Percentiles rank a stretch among this genome's conserved stretches.
These are phyloP conservation scores for Trochalopteron elliotii DNA, from an alignment of 2,113 vertebrate genomes.

Conservation along the genomic window DNA sequence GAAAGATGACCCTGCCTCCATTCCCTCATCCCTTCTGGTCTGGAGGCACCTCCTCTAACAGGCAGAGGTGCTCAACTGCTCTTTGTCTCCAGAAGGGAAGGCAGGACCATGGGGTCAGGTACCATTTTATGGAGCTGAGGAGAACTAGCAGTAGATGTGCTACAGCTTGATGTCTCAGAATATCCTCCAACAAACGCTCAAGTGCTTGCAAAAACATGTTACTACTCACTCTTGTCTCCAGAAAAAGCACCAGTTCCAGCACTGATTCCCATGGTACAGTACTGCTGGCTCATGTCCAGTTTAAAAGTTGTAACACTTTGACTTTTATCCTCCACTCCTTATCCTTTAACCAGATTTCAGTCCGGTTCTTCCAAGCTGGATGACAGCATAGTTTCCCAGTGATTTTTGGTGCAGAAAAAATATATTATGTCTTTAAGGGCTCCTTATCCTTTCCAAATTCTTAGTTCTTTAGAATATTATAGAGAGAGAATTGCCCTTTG, in stretches of 20 bases:
- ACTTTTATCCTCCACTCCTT: not conserved
- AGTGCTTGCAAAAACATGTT: not conserved
- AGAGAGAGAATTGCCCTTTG: not conserved
- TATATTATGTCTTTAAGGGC: not conserved
- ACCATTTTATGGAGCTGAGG: not conserved
- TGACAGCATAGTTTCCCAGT: not conserved
- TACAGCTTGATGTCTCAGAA: not conserved
- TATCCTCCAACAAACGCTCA: not conserved
- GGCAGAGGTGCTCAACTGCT: not conserved
- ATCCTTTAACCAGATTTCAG: not conserved
- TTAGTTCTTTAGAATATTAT: not conserved
- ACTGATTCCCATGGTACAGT: not conserved
- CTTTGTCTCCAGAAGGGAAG: not conserved
- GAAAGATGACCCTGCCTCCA: not conserved
- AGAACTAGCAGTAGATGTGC: not conserved
- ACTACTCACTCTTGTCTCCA: not conserved
- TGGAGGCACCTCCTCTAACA: not conserved
- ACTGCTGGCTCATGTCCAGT: not conserved
- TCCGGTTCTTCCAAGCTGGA: not conserved
- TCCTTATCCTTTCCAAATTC: not conserved
- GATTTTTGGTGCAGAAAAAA: not conserved
- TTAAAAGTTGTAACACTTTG: not conserved
- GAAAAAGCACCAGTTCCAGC: not conserved
- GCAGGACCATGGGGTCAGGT: accelerated
- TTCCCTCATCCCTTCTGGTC: not conserved